phyloP scores from a whole-genome alignment of 2,888 invertebrate species.

The Onchidella celtica region DNA sequence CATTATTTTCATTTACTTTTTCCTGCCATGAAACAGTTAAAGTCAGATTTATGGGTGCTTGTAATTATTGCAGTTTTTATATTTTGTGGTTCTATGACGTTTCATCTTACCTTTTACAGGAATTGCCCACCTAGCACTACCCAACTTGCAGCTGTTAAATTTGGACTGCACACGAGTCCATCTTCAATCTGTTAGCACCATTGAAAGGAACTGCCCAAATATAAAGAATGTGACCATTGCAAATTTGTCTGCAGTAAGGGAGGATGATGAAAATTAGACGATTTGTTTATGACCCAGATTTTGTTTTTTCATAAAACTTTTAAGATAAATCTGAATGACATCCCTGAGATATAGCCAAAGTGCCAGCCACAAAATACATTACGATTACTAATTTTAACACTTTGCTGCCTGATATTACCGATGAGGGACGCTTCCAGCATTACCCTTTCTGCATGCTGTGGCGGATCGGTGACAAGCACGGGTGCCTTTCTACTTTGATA shows the following conservation, averaged over 20 bases:
- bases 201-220: conserved; percentile 58
- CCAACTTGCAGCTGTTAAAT: conserved; percentile 68
- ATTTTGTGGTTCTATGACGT: no score
- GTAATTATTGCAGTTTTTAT: background rate
- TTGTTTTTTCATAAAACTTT: background rate
- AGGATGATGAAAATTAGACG: conserved; percentile 56
- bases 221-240: conserved; percentile 59
- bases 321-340: no score
- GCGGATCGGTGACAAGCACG: no score
- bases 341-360: no score
- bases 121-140: conserved; percentile 62
- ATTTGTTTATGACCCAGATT: background rate
- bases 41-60: background rate
- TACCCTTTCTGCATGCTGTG: no score
- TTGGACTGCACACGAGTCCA: conserved; percentile 72
- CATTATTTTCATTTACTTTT: background rate
- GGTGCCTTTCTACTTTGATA: no score
- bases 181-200: conserved; percentile 33
- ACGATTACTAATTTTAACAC: no score
- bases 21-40: background rate
- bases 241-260: conserved; percentile 60
- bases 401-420: no score
- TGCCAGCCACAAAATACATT: no score
- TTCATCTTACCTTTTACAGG: conserved; percentile 57
- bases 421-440: no score